phyloP scores from a whole-genome alignment of 2,888 invertebrate species.

The Cetonia aurata region DNA sequence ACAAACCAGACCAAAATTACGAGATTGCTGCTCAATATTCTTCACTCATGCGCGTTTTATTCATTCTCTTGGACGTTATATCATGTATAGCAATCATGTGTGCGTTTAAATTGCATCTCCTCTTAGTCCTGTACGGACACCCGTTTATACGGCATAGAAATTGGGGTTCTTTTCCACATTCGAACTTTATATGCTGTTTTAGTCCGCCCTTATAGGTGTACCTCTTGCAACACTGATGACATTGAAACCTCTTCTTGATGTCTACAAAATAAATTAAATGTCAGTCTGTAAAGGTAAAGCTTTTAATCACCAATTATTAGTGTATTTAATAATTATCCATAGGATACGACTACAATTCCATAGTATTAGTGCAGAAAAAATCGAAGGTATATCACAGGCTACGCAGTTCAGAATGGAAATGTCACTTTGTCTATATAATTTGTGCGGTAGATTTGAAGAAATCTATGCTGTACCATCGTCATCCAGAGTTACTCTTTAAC shows the following conservation, averaged over 20 bases:
- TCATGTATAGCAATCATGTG: slow-evolving; percentile 30
- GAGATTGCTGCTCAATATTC: not conserved
- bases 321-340: too few relatives aligned
- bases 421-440: too few relatives aligned
- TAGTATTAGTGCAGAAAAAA: too few relatives aligned
- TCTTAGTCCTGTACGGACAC: slow-evolving; percentile 37
- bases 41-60: not conserved
- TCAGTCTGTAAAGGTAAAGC: too few relatives aligned
- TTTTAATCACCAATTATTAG: too few relatives aligned
- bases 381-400: too few relatives aligned
- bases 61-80: not conserved
- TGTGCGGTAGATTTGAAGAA: too few relatives aligned
- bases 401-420: too few relatives aligned
- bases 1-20: too few relatives aligned
- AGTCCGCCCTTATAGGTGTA: slow-evolving; percentile 34
- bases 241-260: slow-evolving; percentile 15
- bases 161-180: slow-evolving; percentile 42
- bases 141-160: slow-evolving; percentile 17
- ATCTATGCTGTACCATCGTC: too few relatives aligned
- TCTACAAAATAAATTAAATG: slow-evolving; percentile 11
- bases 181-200: slow-evolving; percentile 36
- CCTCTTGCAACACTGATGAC: slow-evolving; percentile 30
- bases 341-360: too few relatives aligned
- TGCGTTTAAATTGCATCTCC: slow-evolving; percentile 38
- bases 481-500: too few relatives aligned